Evolutionary conservation across 2,113 vertebrate genomes (phyloP), one percentile per base, ranked within the genome.

Genomic region (Toxostoma redivivum): DNA sequence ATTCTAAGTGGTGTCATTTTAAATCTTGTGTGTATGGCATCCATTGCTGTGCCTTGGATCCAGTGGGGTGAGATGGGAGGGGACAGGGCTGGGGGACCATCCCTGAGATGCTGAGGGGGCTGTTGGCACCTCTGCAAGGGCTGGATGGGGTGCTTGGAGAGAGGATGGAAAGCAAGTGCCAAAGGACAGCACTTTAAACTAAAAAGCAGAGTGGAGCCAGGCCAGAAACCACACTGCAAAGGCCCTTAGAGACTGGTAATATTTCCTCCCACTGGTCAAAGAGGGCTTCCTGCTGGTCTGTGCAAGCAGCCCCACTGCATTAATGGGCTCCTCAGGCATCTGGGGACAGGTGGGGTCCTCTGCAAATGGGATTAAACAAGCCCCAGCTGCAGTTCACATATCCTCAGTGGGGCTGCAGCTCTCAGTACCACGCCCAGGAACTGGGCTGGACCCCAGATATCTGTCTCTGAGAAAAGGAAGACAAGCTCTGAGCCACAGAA

Each of bases 61-160:
- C 12, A 18, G 42, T 7, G 35, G 37, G 40, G 8, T 7, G 3
- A 7, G 57, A 27, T 0, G 0, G 37, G 23, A 28, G 23, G 0
- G 33, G 50, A 37, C 0, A 0, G 45, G 24, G 50, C 7, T 1
- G 50, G 57, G 81, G 58, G 15, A 57, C 45, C 2, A 1, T 13
- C 5, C 7, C 31, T 37, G 73, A 70, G 64, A 1, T 0, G 9
- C 54, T 81, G 85, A 88, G 0, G 14, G 40, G 58, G 27, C 64
- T 3, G 1, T 61, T 72, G 74, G 28, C 50, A 45, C 3, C 4
- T 58, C 77, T 73, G n/a, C 2, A 12, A 20, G 23, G 9, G 38
- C 67, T 79, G 78, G 51, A 57, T 45, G n/a, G 4, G 0, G 9
- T 40, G 64, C 23, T n/a, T 1, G 0, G 57, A 33, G 54, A 21